Conservation (phyloP, 2,888 invertebrate genomes). For the Brachyopa scutellaris region DNA sequence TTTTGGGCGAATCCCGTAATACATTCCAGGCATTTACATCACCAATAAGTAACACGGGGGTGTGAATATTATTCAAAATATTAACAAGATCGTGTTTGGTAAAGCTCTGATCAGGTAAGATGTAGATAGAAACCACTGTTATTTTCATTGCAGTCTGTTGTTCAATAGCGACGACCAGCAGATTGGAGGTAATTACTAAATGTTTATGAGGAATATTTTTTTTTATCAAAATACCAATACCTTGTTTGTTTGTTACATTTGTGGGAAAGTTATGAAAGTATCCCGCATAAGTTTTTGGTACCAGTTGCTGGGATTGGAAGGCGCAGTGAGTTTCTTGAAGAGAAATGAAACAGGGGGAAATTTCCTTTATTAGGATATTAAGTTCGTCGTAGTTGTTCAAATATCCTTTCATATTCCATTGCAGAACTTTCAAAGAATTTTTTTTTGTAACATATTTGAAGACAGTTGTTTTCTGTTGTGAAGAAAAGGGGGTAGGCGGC, state of each 20-base stretch:
- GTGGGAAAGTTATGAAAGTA: conserved; percentile 22
- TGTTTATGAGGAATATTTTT: conserved; percentile 7
- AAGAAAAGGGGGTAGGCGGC: too few species aligned
- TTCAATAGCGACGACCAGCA: too few species aligned
- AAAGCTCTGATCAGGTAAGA: neutral
- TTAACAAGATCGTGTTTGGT: neutral
- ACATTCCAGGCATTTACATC: conserved; percentile 43
- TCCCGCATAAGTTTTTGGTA: conserved; percentile 4
- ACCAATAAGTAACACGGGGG: conserved; percentile 7
- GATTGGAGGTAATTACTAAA: conserved; percentile 4
- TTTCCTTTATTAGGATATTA: conserved; percentile 18
- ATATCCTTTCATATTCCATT: conserved; percentile 52
- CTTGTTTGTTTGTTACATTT: conserved; percentile 5
- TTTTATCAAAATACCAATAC: neutral
- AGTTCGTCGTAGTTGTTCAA: conserved; percentile 29
- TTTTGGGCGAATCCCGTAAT: conserved; percentile 27
- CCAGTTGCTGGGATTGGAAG: neutral
- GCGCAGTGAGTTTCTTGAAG: conserved; percentile 37
- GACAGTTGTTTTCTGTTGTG: too few species aligned
- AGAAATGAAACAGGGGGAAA: neutral
- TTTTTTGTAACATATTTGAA: too few species aligned
- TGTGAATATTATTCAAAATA: conserved; percentile 3
- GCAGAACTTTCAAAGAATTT: too few species aligned
- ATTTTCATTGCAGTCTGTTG: too few species aligned
- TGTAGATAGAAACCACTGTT: too few species aligned